Percentiles rank a stretch among this genome's conserved stretches.
Conservation (phyloP, 2,797 vertebrate species). For the Lutjanus campechanus region DNA sequence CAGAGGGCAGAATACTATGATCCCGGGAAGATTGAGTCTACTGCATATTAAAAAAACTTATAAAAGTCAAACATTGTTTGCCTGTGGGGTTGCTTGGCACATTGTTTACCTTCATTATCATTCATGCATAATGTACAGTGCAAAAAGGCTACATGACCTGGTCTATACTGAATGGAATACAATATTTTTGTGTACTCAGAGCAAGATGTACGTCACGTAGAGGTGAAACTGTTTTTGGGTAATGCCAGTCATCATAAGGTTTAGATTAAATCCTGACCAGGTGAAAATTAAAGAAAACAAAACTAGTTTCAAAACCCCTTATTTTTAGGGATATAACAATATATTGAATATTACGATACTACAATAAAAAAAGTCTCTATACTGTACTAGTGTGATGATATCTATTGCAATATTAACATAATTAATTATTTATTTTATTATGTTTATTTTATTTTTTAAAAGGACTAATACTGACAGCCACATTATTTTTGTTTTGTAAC, state of each 20-base stretch:
- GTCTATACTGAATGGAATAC: conserved; percentile 17
- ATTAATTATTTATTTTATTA: too few relatives aligned
- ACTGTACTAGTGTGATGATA: too few relatives aligned
- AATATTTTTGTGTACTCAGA: conserved; percentile 26
- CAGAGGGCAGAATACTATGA: conserved; percentile 47
- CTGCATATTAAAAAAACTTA: too few relatives aligned
- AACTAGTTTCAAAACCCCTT: background rate
- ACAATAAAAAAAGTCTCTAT: too few relatives aligned
- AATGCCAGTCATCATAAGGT: conserved; percentile 55
- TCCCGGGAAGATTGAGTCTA: conserved; percentile 49
- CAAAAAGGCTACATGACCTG: conserved; percentile 13
- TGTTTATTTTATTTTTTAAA: too few relatives aligned
- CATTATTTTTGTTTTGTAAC: too few relatives aligned
- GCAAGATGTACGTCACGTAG: background rate
- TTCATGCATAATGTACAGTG: conserved; percentile 47
- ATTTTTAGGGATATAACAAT: too few relatives aligned
- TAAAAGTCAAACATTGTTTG: conserved; percentile 35
- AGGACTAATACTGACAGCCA: too few relatives aligned
- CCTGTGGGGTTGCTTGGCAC: conserved; percentile 7
- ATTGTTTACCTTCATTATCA: conserved; percentile 52
- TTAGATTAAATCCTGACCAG: conserved; percentile 28
- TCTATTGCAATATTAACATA: too few relatives aligned
- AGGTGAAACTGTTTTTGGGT: background rate
- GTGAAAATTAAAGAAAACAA: background rate
- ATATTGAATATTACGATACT: too few relatives aligned